These are phyloP conservation scores for Leptopilina syphax DNA, from an alignment of 2,888 invertebrate genomes.

Conservation along the genomic window DNA sequence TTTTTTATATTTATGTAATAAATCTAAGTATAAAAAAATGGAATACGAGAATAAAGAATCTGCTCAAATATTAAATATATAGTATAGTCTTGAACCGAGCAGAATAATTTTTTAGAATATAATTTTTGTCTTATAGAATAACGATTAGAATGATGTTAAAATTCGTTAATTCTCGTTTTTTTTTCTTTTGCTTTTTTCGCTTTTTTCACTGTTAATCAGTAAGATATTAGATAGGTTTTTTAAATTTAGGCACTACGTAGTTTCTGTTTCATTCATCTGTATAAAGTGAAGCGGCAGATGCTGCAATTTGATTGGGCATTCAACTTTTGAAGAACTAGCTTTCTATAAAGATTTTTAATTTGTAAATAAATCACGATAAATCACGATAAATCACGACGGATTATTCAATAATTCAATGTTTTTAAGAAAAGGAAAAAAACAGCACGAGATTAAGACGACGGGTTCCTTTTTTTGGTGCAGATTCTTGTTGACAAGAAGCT, in stretches of 20 bases:
- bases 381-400: constrained; percentile 30
- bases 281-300: constrained; percentile 71
- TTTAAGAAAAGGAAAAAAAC: constrained; percentile 57
- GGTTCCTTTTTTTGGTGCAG: constrained; percentile 47
- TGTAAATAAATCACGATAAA: background rate
- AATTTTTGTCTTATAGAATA: constrained; percentile 48
- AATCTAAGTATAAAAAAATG: background rate
- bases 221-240: too few species aligned
- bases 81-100: constrained; percentile 37
- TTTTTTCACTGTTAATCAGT: background rate
- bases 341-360: constrained; percentile 52
- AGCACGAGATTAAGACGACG: constrained; percentile 60
- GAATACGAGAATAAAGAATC: background rate
- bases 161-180: constrained; percentile 30
- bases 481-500: constrained; percentile 49
- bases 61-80: constrained; percentile 1
- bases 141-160: constrained; percentile 42
- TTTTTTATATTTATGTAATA: background rate
- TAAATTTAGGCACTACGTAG: constrained; percentile 61
- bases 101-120: constrained; percentile 57
- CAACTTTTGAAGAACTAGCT: constrained; percentile 65
- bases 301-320: constrained; percentile 72
- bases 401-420: constrained; percentile 70
- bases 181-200: background rate
- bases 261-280: constrained; percentile 71